Conservation (phyloP, 2,797 vertebrate genomes). For the Mionectes olivaceus region DNA sequence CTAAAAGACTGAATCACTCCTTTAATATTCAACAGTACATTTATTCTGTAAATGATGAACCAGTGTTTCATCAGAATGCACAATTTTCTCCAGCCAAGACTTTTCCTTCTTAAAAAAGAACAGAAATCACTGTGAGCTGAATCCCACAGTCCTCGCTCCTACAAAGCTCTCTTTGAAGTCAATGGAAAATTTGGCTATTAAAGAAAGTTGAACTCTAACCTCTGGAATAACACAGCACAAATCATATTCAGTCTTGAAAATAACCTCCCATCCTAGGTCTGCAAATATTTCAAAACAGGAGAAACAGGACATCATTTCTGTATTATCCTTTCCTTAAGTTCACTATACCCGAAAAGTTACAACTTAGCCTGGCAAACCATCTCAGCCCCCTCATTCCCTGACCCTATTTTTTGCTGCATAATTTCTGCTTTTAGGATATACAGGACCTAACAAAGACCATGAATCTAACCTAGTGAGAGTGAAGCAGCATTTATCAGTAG, state of each 20-base stretch:
- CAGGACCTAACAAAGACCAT: background rate
- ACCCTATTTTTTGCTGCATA: background rate
- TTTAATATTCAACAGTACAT: constrained; percentile 68
- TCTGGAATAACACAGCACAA: constrained; percentile 8
- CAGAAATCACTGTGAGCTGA: constrained; percentile 36
- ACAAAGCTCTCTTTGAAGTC: constrained; percentile 47
- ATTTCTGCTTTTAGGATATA: background rate
- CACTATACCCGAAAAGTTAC: background rate
- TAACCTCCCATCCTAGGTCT: background rate
- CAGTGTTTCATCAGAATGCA: constrained; percentile 47
- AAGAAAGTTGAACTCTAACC: constrained; percentile 3
- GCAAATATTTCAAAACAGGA: background rate
- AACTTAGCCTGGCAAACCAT: background rate
- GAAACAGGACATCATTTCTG: background rate
- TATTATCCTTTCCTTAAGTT: background rate
- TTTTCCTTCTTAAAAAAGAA: constrained; percentile 21
- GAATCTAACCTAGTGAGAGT: background rate
- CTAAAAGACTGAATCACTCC: constrained; percentile 45
- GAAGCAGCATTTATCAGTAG: constrained; percentile 10
- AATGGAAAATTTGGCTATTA: constrained; percentile 24
- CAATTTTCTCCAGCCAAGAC: constrained; percentile 32
- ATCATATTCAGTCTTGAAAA: constrained; percentile 30
- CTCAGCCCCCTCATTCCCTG: background rate
- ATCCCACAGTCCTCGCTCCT: background rate
- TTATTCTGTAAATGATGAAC: constrained; percentile 59